Percentiles rank a stretch among this genome's conserved stretches.
phyloP scores from a whole-genome alignment of 1,140 invertebrate genomes.

The Cotesia vestalis region DNA sequence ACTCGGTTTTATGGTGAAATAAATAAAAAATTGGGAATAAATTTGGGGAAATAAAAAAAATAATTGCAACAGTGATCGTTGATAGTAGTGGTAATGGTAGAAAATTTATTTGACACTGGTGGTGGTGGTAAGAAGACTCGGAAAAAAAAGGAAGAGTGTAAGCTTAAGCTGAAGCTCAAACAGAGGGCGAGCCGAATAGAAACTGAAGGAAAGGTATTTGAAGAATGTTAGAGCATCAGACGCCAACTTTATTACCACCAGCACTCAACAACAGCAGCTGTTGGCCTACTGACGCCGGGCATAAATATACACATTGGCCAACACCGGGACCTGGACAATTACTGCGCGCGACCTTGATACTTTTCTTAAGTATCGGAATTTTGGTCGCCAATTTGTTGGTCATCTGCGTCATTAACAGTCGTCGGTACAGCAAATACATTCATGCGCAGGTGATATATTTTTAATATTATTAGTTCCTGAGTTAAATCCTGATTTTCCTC shows the following conservation, averaged over 20 bases:
- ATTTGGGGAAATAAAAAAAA: no score
- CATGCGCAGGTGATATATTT: conserved; percentile 88
- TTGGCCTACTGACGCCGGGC: conserved; percentile 71
- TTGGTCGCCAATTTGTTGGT: conserved; percentile 79
- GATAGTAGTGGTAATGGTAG: no score
- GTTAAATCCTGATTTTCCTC: no score
- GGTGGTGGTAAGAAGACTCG: no score
- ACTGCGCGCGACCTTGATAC: conserved; percentile 77
- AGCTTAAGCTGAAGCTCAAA: conserved; percentile 1
- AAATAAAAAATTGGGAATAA: no score
- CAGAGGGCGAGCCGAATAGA: background rate
- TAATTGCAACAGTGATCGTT: no score
- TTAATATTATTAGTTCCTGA: no score
- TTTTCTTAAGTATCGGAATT: conserved; percentile 78
- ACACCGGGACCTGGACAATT: conserved; percentile 75
- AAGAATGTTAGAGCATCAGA: conserved; percentile 57
- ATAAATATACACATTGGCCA: conserved; percentile 66
- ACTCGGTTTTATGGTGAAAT: no score
- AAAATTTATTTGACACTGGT: no score
- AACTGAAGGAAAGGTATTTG: background rate
- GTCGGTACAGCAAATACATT: conserved; percentile 83
- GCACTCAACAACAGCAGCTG: conserved; percentile 83
- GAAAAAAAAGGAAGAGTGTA: background rate
- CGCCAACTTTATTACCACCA: conserved; percentile 75
- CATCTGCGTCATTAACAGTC: conserved; percentile 84